Evolutionary conservation across 2,113 vertebrate species (phyloP).

Genomic region (Cinclus cinclus): DNA sequence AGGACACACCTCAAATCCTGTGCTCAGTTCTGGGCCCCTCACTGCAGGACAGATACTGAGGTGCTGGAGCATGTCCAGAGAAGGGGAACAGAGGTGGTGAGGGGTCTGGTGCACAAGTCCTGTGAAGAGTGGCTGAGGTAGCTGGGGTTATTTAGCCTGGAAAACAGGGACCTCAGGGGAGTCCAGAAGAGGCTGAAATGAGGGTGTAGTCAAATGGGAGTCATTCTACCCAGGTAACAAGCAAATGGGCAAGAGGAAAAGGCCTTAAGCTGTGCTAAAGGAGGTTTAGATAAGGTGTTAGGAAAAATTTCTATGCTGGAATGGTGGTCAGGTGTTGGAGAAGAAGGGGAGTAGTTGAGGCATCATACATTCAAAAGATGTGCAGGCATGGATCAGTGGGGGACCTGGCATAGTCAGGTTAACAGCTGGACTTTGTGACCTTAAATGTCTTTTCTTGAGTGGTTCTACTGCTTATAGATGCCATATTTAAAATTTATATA

Average conservation of each 20-base stretch:
- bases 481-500: background rate
- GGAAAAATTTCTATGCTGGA: background rate
- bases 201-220: background rate
- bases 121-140: background rate
- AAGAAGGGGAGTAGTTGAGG: background rate
- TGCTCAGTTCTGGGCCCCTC: background rate
- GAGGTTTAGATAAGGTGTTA: background rate
- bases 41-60: background rate
- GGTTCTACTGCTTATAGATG: background rate
- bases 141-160: background rate
- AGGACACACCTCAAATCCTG: fast-evolving
- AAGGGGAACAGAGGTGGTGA: background rate
- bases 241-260: background rate
- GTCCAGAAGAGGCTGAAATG: background rate
- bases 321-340: background rate
- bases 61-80: background rate
- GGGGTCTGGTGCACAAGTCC: background rate
- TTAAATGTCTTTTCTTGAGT: background rate
- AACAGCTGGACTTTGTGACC: background rate
- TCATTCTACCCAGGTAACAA: background rate
- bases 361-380: background rate
- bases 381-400: too few relatives aligned
- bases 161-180: background rate
- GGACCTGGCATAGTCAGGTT: background rate
- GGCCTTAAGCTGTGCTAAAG: background rate